Percentiles rank a stretch among this genome's conserved stretches.
These are phyloP conservation scores for Anseranas semipalmata DNA, from an alignment of 2,113 vertebrate genomes.

Conservation along the genomic window DNA sequence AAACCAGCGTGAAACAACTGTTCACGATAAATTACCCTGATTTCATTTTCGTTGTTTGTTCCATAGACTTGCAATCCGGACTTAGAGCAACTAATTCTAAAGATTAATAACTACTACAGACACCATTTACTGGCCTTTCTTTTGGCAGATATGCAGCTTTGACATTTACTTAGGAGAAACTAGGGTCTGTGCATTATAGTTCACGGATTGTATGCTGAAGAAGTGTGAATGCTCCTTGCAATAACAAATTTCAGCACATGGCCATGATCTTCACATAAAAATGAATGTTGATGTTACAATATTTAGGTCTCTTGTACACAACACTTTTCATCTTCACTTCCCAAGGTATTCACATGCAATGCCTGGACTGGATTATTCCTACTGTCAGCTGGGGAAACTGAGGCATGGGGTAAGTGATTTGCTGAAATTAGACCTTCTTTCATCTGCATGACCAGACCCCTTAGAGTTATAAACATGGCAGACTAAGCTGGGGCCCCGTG, in stretches of 20 bases:
- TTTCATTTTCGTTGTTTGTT: conserved; percentile 17
- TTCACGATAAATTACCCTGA: background rate
- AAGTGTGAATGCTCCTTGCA: background rate
- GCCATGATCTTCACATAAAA: background rate
- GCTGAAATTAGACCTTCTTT: background rate
- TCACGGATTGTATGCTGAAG: background rate
- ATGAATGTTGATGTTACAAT: accelerated
- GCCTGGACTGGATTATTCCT: background rate
- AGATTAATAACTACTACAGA: conserved; percentile 4
- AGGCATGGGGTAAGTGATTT: background rate
- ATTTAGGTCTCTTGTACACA: background rate
- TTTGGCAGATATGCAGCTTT: background rate
- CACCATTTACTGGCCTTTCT: background rate
- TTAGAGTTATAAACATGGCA: background rate
- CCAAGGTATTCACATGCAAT: background rate
- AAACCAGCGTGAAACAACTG: background rate
- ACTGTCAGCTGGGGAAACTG: background rate
- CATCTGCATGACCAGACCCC: background rate
- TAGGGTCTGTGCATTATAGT: background rate
- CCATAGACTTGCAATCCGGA: background rate
- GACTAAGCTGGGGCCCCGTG: background rate
- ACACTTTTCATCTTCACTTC: background rate
- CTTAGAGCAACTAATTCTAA: conserved; percentile 8
- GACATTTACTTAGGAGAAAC: background rate
- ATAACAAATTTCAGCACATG: background rate